These are phyloP conservation scores for Cephalotes varians DNA, from an alignment of 2,888 invertebrate genomes.

Conservation along the genomic window DNA sequence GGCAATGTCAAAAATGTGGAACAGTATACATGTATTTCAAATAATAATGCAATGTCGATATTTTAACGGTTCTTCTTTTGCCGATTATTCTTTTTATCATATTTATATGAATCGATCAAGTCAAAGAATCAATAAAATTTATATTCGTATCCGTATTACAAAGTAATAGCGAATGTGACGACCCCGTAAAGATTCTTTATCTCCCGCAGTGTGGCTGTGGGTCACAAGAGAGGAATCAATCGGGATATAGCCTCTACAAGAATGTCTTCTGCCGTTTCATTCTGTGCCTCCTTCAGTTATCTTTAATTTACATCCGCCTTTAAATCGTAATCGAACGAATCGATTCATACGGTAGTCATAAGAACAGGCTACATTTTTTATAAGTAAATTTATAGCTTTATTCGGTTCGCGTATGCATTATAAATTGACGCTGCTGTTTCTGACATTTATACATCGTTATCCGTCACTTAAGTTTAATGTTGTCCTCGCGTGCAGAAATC, in stretches of 20 bases:
- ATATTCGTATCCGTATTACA: background rate
- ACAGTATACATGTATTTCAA: background rate
- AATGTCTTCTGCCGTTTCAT: background rate
- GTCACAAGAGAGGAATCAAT: conserved; percentile 21
- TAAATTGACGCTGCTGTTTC: conserved; percentile 3
- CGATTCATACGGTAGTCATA: background rate
- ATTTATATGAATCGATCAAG: conserved; percentile 17
- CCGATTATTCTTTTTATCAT: background rate
- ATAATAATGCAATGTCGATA: background rate
- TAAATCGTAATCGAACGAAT: conserved; percentile 2
- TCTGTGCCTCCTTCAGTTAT: background rate
- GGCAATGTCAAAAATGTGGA: background rate
- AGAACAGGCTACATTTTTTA: background rate
- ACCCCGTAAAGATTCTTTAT: conserved; percentile 30
- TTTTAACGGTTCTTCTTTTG: background rate
- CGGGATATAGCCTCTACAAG: background rate
- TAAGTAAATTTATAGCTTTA: conserved; percentile 8
- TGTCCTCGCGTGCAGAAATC: background rate
- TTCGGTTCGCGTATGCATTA: background rate
- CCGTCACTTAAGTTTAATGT: background rate
- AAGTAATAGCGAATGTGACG: background rate
- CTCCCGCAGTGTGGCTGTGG: background rate
- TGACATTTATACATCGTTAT: background rate
- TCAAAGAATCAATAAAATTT: conserved; percentile 40
- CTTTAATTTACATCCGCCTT: background rate